Evolutionary conservation across 2,797 vertebrate species (phyloP), one percentile per base, ranked within the genome.

Genomic region (Gadopsis marmoratus): DNA sequence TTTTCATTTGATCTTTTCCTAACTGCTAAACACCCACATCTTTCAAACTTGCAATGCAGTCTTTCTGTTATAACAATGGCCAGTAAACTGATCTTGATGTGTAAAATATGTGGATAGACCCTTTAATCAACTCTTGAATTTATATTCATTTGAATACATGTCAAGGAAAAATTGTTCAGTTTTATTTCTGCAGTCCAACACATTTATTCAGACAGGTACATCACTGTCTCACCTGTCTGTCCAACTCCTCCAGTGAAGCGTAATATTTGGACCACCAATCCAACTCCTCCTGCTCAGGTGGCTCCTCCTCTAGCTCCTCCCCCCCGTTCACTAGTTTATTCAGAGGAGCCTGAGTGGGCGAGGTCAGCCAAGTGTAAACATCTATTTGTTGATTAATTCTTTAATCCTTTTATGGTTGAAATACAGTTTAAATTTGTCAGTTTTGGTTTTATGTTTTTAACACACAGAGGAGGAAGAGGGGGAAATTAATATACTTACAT

Each of bases 181-280:
- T n/a, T n/a, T 13, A 13, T 29, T 43, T 29, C 23, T 41, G 10
- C 19, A 33, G 45, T 39, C 1, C 7, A 5, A 29, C 26, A 58
- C 19, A 29, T 50, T 7, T 14, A 35, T 37, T 74, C 14, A 54
- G 31, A 71, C 26, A 41, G 33, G 13, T 58, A 48, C 35, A 73
- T 41, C 1, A 29, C 1, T 2, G 3, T 29, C 50, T 71, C 31
- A 90, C 97, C 94, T 96, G 93, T 78, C 93, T 95, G 84, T 94
- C 95, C 55, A 96, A 74, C 76, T 98, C 97, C 79, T 96, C 95
- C 85, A 98, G 56, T 2, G 97, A 98, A 7, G 96, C 93, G 0
- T 97, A 97, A 85, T 99, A 98, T 84, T 98, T 99, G n/a, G 97
- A 97, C 97, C 98, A 98, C 98, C 98, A 99, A 88, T 99, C 97